These are phyloP conservation scores for Dipodomys merriami DNA, from an alignment of 2,113 vertebrate species.

Conservation along the genomic window DNA sequence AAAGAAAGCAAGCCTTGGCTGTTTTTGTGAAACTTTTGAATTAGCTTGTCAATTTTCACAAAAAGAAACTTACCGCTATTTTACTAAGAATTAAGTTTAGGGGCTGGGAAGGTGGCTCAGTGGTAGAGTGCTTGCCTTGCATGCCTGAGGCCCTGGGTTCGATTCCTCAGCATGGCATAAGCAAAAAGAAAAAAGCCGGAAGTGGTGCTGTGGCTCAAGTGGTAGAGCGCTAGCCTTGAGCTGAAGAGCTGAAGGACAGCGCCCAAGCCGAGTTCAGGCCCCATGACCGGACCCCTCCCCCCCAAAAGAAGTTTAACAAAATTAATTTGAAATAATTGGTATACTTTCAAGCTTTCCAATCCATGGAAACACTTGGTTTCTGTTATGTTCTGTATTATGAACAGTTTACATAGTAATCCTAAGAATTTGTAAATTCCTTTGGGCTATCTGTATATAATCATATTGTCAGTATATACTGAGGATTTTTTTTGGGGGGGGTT, in stretches of 20 bases:
- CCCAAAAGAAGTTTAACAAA: background rate
- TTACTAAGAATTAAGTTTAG: conserved; percentile 9
- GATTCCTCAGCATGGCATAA: no score
- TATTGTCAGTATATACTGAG: background rate
- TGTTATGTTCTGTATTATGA: background rate
- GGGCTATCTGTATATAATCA: background rate
- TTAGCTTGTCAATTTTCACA: background rate
- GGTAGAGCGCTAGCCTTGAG: no score
- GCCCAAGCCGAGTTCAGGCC: no score
- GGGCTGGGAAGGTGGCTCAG: no score
- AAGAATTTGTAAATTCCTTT: background rate
- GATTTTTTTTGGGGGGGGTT: no score
- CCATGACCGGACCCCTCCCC: no score
- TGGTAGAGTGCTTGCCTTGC: no score
- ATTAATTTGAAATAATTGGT: background rate
- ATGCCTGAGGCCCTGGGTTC: no score
- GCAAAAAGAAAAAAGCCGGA: no score
- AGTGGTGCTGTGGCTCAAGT: no score
- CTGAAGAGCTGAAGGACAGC: no score
- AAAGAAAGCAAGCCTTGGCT: background rate
- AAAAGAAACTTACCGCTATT: conserved; percentile 23
- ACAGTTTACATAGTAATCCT: conserved; percentile 35
- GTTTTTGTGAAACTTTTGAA: conserved; percentile 41
- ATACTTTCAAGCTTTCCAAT: background rate
- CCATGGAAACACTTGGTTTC: background rate